Evolutionary conservation across 2,797 vertebrate genomes (phyloP).

Genomic region (Melanitta fusca): DNA sequence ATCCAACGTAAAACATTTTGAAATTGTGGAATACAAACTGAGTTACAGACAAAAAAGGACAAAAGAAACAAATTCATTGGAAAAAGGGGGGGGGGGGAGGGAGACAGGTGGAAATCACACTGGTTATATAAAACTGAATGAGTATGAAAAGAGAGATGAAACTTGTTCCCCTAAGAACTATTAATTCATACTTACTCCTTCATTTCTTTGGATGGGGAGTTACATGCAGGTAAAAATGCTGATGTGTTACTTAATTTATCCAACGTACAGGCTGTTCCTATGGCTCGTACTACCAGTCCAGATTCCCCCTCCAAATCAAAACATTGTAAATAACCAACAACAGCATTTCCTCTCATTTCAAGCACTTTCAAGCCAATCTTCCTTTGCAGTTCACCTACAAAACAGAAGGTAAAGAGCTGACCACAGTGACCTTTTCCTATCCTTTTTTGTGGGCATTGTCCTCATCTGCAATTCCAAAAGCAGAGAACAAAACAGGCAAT

Average conservation of each 20-base stretch:
- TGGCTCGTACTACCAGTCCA: conserved; percentile 96
- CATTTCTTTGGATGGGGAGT: conserved; percentile 96
- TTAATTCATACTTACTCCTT: conserved; percentile 95
- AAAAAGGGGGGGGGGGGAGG: neutral
- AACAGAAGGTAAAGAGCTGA: conserved; percentile 20
- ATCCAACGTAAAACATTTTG: neutral
- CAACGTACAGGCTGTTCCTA: conserved; percentile 96
- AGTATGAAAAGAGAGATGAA: conserved; percentile 56
- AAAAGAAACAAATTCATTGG: neutral
- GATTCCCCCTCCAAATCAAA: conserved; percentile 99
- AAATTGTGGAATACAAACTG: neutral
- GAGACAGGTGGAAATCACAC: neutral
- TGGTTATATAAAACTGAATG: conserved; percentile 59
- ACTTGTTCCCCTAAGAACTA: conserved; percentile 40
- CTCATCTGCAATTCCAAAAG: neutral
- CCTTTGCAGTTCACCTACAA: conserved; percentile 93
- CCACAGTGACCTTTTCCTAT: neutral
- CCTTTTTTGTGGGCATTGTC: neutral
- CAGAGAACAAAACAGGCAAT: neutral
- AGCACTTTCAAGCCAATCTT: conserved; percentile 98
- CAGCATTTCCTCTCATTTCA: conserved; percentile 98
- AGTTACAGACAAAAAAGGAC: conserved; percentile 24
- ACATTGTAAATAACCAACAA: conserved; percentile 97
- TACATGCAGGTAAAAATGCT: conserved; percentile 87
- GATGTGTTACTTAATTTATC: conserved; percentile 91